These are phyloP conservation scores for Platyrinchus mystaceus DNA, from an alignment of 2,797 vertebrate genomes.

Conservation along the genomic window DNA sequence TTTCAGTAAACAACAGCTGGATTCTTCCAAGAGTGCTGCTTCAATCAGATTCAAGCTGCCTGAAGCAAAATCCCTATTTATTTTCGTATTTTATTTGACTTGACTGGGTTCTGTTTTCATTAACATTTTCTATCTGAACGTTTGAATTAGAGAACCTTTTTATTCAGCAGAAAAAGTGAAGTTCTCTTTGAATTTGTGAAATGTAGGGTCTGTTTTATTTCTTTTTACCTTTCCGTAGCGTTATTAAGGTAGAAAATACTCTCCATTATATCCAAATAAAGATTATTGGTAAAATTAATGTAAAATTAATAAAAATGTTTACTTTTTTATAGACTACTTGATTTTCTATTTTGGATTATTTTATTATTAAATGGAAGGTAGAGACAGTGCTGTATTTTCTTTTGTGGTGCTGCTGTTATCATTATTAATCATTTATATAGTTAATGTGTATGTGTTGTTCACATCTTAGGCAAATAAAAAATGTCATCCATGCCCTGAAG, in stretches of 20 bases:
- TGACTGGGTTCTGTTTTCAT: slow-evolving; percentile 72
- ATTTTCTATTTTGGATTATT: not conserved
- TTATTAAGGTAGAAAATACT: not conserved
- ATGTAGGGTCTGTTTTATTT: not conserved
- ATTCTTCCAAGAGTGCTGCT: slow-evolving; percentile 67
- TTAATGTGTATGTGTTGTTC: not conserved
- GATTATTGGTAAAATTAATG: not conserved
- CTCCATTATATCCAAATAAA: not conserved
- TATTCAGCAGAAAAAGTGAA: slow-evolving; percentile 26
- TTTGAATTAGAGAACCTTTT: slow-evolving; percentile 62
- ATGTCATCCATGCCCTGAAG: slow-evolving; percentile 18
- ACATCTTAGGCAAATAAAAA: not conserved
- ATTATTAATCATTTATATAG: slow-evolving; percentile 33
- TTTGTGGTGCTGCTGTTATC: not conserved
- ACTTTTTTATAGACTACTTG: not conserved
- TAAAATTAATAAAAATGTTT: not conserved
- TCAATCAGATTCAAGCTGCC: slow-evolving; percentile 74
- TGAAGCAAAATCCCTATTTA: slow-evolving; percentile 70
- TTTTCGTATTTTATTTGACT: slow-evolving; percentile 74
- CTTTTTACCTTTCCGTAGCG: not conserved
- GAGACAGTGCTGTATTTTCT: not conserved
- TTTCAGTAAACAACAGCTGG: slow-evolving; percentile 76
- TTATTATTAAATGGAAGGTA: not conserved
- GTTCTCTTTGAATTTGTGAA: slow-evolving; percentile 24
- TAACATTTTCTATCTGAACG: slow-evolving; percentile 74